Evolutionary conservation across 2,113 vertebrate species (phyloP), one percentile per base, ranked within the genome.

Genomic region (Semicossyphus pulcher): DNA sequence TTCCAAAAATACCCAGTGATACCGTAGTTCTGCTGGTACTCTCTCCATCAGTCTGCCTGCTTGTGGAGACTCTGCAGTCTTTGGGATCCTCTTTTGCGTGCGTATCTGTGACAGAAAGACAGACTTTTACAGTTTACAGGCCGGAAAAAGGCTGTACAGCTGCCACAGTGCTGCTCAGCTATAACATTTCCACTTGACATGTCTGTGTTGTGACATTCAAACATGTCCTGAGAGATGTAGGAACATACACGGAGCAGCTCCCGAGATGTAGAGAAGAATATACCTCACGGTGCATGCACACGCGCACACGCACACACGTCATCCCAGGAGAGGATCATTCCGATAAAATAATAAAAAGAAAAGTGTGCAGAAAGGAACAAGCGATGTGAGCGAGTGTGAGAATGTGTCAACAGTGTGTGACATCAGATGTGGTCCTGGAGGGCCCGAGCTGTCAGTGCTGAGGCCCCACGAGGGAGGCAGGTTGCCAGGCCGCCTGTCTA

Each of bases 381-480:
- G 69, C 29, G 20, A 69, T 15, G 1, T 11, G 42, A 58, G 39
- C 15, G 45, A 41, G 75, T 9, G 47, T 41, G 72, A 71, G 72
- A 21, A 63, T 58, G 84, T 90, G 88, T 86, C 89, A 84, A 88
- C 82, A 83, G 80, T 47, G 70, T 85, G 86, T 90, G 88, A 85
- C 88, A 90, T 86, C 81, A 86, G 83, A 86, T 78, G 81, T 84
- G 79, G 83, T 86, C 84, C 87, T 81, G 80, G 23, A 82, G 85
- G 90, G 72, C 48, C 47, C 0, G 85, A 90, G 85, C 91, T 92
- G 91, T 91, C 91, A 92, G 72, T n/a, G 59, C 56, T 4, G 74
- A 78, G 72, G 79, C 70, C 86, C 75, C 69, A 1, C 2, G 81
- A 89, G 87, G 78, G 63, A 34, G 68, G 79, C 78, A 82, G 83